Evolutionary conservation across 2,888 invertebrate genomes (phyloP).

Genomic region (Ectemnius continuus): DNA sequence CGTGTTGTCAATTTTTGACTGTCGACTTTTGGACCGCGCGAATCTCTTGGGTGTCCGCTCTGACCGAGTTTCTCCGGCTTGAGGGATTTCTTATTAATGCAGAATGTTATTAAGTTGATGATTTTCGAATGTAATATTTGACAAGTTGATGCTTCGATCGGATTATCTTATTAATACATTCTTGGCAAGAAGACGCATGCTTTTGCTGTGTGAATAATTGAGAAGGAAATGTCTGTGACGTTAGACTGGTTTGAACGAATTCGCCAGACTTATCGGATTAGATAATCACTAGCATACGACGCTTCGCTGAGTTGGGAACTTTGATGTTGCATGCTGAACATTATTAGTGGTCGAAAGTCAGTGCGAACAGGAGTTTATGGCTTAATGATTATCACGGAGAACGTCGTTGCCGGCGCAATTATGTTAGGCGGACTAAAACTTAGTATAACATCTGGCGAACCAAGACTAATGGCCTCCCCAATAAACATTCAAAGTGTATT

Average conservation of each 20-base stretch:
- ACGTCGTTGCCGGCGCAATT: constrained; percentile 20
- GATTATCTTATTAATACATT: no score
- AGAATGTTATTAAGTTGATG: no score
- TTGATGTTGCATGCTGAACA: not conserved
- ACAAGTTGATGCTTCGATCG: no score
- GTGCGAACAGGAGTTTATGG: not conserved
- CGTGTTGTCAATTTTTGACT: no score
- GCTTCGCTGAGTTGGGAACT: no score
- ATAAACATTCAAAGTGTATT: constrained; percentile 60
- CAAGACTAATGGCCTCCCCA: constrained; percentile 32
- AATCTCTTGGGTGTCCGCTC: no score
- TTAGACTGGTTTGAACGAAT: not conserved
- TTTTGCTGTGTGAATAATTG: no score
- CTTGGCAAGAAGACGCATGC: no score
- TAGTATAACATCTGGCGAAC: constrained; percentile 16
- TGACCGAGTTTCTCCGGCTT: no score
- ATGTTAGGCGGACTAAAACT: constrained; percentile 35
- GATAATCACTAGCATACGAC: not conserved
- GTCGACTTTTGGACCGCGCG: no score
- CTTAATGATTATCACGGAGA: constrained; percentile 13
- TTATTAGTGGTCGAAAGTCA: not conserved
- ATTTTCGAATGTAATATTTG: no score
- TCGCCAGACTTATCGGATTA: not conserved
- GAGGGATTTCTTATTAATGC: no score
- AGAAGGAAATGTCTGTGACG: constrained; percentile 15